Base-by-base conservation (phyloP, 2,888 invertebrate species). In the Drosophila seclusa region DNA sequence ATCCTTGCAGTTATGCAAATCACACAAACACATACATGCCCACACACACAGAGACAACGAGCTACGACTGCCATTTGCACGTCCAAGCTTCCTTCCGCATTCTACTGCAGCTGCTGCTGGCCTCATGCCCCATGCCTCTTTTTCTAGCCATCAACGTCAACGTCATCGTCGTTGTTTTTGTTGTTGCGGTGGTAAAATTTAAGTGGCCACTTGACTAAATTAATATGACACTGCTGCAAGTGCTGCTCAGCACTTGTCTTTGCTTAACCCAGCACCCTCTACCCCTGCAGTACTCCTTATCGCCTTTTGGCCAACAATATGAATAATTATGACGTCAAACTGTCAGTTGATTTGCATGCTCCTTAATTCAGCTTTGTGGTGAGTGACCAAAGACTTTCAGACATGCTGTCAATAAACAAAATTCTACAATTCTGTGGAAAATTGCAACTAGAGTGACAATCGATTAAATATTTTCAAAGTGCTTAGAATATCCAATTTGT, bases 181-280 rank as follows among this genome's bases (percentile, higher is more conserved):
- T 68, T 62, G 84, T 78, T 76, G 81, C 73, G 73, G 66, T 83
- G 85, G 73, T 74, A 84, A 80, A 85, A 79, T 89, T 87, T 87
- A 87, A 87, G 89, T 89, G 89, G 86, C 86, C 82, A 87, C 86
- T 87, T 89, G 86, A 89, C 86, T 87, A 87, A 87, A 87, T 87
- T 87, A 87, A 89, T 87, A 87, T 83, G 89, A 84, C 86, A 87
- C 87, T 85, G 89, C 68, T 77, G 82, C 73, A 79, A 88, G 82
- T 82, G 83, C 80, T 62, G 87, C 73, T 62, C 78, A 54, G 82
- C 78, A 83, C 87, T 82, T 83, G 82, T 72, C 80, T 71, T 53
- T 66, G 38, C 68, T 27, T 57, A 50, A 53, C 42, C 29, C 63
- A 11, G 42, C 34, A 11, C 24, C 32, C 31, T 29, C 18, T 13